Evolutionary conservation across 2,113 vertebrate species (phyloP).

Genomic region (Callorhinus ursinus): DNA sequence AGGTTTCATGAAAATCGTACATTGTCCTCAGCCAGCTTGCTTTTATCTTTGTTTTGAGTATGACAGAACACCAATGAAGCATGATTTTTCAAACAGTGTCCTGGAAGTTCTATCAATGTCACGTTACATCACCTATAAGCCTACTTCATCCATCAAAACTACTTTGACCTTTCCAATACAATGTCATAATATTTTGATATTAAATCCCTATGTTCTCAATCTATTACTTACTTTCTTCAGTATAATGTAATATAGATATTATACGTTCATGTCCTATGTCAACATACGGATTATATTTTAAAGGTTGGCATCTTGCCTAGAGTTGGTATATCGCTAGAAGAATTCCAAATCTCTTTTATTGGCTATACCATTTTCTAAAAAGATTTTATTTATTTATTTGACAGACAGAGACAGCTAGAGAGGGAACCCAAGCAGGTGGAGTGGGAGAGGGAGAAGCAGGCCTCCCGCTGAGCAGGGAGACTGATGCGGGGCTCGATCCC

Average conservation of each 20-base stretch:
- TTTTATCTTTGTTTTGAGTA: background rate
- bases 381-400: no score
- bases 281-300: background rate
- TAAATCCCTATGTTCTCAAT: background rate
- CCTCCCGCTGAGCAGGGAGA: no score
- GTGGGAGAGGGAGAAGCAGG: no score
- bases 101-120: background rate
- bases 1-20: background rate
- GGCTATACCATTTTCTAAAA: accelerated
- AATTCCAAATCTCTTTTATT: background rate
- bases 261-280: background rate
- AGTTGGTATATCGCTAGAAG: background rate
- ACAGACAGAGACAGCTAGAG: no score
- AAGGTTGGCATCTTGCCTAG: background rate
- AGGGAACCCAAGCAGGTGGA: no score
- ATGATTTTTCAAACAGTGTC: background rate
- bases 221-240: background rate
- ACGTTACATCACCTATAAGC: background rate
- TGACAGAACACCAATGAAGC: background rate
- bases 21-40: background rate
- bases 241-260: background rate
- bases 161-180: background rate
- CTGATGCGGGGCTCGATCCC: no score
- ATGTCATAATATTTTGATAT: background rate
- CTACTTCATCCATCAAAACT: background rate